Conservation (phyloP, 2,797 vertebrate genomes). For the Stomatorhinus walkeri region DNA sequence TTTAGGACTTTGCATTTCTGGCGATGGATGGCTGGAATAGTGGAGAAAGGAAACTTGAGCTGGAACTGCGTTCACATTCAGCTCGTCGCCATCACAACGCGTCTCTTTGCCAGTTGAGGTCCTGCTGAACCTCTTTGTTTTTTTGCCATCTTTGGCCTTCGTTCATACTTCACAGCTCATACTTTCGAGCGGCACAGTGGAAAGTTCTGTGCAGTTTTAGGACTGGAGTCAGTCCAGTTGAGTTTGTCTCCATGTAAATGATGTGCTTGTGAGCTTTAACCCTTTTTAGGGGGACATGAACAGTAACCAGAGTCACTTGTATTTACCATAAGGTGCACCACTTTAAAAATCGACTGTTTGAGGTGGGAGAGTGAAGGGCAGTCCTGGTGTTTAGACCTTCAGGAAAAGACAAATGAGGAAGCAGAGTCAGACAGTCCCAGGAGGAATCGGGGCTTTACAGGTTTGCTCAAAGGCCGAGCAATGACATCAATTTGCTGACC, state of each 20-base stretch:
- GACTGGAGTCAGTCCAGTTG: neutral
- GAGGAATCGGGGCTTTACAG: neutral
- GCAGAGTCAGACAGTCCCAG: neutral
- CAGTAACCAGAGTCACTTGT: neutral
- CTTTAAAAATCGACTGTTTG: neutral
- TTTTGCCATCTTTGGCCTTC: neutral
- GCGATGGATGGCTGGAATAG: neutral
- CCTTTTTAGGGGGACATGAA: neutral
- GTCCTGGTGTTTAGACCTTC: neutral
- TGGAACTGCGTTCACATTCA: neutral
- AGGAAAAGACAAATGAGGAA: neutral
- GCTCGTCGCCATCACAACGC: neutral
- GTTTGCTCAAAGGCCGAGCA: neutral
- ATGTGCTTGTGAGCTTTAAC: neutral
- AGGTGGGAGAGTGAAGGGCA: neutral
- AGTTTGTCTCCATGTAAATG: neutral
- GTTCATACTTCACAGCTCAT: neutral
- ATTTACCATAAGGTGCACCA: neutral
- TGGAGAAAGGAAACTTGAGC: slow-evolving; percentile 4
- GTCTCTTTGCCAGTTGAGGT: neutral
- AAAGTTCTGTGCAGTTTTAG: neutral
- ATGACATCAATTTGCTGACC: neutral
- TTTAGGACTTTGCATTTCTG: neutral
- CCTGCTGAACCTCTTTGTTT: slow-evolving; percentile 1
- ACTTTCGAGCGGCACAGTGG: neutral